phyloP scores from a whole-genome alignment of 1,140 invertebrate species.

The Brachionus koreanus region DNA sequence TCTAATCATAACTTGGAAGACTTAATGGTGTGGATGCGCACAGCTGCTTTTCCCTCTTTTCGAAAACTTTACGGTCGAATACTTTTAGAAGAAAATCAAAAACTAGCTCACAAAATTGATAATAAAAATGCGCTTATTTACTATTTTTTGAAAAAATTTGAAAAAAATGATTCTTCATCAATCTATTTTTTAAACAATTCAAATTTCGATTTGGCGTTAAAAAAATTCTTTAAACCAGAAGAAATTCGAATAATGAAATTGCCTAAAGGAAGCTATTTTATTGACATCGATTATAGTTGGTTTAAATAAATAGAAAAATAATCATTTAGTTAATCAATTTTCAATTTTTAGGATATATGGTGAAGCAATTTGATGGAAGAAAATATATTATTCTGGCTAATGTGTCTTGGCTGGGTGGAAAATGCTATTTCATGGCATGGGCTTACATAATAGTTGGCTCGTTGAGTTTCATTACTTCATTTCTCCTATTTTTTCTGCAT shows the following conservation, averaged over 20 bases:
- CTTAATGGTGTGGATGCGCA: constrained; percentile 97
- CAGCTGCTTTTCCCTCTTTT: constrained; percentile 88
- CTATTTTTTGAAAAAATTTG: constrained; percentile 10
- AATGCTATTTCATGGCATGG: constrained; percentile 95
- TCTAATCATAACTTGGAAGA: constrained; percentile 94
- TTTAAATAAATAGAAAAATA: constrained; percentile 44
- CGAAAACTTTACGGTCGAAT: constrained; percentile 84
- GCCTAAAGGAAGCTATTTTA: constrained; percentile 67
- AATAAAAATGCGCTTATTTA: not conserved
- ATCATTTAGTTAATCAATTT: not conserved
- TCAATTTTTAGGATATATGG: constrained; percentile 71
- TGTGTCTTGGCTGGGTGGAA: constrained; percentile 88
- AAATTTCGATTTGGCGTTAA: not conserved
- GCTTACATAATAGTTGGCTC: constrained; percentile 96
- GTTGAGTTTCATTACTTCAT: constrained; percentile 82
- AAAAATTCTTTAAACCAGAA: not conserved
- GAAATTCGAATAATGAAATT: not conserved
- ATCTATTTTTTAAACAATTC: not conserved
- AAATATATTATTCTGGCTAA: constrained; percentile 93
- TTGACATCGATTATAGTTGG: constrained; percentile 71
- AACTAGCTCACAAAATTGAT: constrained; percentile 62
- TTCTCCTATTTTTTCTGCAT: constrained; percentile 88
- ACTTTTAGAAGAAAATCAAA: constrained; percentile 65
- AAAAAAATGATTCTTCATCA: constrained; percentile 11
- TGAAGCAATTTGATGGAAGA: constrained; percentile 80